phyloP scores from a whole-genome alignment of 2,888 invertebrate species.

The Dugesia japonica region DNA sequence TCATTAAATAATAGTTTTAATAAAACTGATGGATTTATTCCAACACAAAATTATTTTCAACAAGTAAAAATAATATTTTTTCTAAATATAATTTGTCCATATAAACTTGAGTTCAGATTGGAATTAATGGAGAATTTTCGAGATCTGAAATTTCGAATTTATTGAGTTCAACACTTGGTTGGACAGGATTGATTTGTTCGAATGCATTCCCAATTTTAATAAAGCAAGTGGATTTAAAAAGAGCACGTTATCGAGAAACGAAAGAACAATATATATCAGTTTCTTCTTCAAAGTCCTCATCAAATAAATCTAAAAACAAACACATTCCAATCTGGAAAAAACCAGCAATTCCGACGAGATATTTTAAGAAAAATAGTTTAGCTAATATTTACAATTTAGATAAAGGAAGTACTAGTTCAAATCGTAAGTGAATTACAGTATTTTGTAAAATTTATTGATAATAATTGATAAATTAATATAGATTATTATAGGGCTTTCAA shows the following conservation, averaged over 20 bases:
- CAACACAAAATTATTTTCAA: neutral
- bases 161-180: neutral
- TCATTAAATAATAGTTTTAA: neutral
- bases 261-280: neutral
- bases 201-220: neutral
- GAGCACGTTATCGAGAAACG: neutral
- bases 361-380: neutral
- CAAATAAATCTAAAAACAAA: neutral
- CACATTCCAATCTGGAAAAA: neutral
- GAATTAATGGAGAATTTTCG: neutral
- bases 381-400: neutral
- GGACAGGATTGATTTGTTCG: neutral
- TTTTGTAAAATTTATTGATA: neutral
- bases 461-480: no score
- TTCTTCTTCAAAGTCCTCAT: neutral
- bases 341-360: neutral
- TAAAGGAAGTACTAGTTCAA: neutral
- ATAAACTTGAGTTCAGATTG: neutral
- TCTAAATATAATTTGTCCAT: no score
- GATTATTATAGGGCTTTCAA: no score
- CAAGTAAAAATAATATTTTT: neutral
- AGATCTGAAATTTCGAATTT: slow-evolving; percentile 11
- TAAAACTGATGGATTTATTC: neutral
- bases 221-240: neutral
- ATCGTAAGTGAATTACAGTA: neutral